Evolutionary conservation across 2,888 invertebrate genomes (phyloP).

Genomic region (Phyto melanocephala): DNA sequence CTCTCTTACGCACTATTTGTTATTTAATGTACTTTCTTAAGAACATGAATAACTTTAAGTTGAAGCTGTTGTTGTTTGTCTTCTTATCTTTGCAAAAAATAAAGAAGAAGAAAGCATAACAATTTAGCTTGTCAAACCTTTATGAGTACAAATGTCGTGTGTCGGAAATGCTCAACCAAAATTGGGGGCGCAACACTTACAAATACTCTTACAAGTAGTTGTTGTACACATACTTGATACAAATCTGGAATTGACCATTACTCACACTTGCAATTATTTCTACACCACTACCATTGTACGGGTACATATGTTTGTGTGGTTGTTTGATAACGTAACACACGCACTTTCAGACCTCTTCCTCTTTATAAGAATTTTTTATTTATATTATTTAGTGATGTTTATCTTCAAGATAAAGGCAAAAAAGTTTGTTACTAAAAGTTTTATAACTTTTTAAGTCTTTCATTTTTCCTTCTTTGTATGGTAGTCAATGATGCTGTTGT

Average conservation of each 20-base stretch:
- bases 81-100: constrained; percentile 34
- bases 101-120: constrained; percentile 64
- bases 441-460: constrained; percentile 22
- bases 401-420: constrained; percentile 32
- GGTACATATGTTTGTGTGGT: not conserved
- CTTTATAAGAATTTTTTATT: not conserved
- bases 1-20: constrained; percentile 4
- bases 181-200: not conserved
- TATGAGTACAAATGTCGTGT: constrained; percentile 67
- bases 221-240: not conserved
- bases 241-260: constrained; percentile 11
- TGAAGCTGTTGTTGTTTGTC: constrained; percentile 51
- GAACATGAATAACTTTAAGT: constrained; percentile 32
- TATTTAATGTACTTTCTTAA: not conserved
- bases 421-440: constrained; percentile 29
- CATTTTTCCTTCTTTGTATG: not conserved
- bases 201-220: not conserved
- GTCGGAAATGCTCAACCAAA: constrained; percentile 33
- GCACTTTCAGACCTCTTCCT: not conserved
- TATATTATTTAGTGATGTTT: constrained; percentile 37
- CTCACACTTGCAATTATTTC: constrained; percentile 37
- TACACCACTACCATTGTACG: not conserved
- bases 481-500: constrained; percentile 48
- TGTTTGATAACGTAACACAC: not conserved
- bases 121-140: constrained; percentile 75